Conservation (phyloP, 2,797 vertebrate genomes). For the Dicrostonyx torquatus region DNA sequence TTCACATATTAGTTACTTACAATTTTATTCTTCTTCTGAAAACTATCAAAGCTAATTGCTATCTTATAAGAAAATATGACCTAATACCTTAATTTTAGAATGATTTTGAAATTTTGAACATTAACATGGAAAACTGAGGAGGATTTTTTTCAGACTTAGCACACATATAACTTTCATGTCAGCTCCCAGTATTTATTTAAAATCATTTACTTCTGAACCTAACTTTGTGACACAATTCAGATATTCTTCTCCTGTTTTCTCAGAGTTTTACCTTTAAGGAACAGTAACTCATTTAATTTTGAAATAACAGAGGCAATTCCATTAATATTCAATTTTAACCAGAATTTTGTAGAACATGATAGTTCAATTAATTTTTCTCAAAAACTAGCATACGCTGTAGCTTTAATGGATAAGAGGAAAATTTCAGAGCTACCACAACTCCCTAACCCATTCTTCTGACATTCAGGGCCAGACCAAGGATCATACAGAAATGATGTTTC, state of each 20-base stretch:
- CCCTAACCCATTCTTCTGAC: not conserved
- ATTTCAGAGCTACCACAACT: not conserved
- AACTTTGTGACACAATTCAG: constrained; percentile 40
- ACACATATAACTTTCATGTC: constrained; percentile 35
- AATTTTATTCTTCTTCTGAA: not conserved
- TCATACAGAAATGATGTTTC: constrained; percentile 13
- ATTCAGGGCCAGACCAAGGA: not conserved
- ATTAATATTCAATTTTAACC: constrained; percentile 27
- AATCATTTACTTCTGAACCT: constrained; percentile 49
- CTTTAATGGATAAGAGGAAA: constrained; percentile 41
- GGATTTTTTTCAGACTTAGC: constrained; percentile 21
- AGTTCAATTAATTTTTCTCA: constrained; percentile 18
- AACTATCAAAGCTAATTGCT: constrained; percentile 12
- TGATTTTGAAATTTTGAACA: constrained; percentile 17
- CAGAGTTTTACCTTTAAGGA: constrained; percentile 29
- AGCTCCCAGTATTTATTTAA: constrained; percentile 35
- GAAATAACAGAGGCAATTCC: not conserved
- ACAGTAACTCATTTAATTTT: constrained; percentile 38
- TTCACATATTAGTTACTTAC: not conserved
- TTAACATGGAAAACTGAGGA: constrained; percentile 52
- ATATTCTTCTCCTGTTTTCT: constrained; percentile 13
- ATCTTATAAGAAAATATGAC: constrained; percentile 23
- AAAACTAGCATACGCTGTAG: not conserved
- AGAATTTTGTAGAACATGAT: constrained; percentile 41
- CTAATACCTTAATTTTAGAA: constrained; percentile 6